These are phyloP conservation scores for Dicranocentrus wangi DNA, from an alignment of 2,888 invertebrate genomes.

Conservation along the genomic window DNA sequence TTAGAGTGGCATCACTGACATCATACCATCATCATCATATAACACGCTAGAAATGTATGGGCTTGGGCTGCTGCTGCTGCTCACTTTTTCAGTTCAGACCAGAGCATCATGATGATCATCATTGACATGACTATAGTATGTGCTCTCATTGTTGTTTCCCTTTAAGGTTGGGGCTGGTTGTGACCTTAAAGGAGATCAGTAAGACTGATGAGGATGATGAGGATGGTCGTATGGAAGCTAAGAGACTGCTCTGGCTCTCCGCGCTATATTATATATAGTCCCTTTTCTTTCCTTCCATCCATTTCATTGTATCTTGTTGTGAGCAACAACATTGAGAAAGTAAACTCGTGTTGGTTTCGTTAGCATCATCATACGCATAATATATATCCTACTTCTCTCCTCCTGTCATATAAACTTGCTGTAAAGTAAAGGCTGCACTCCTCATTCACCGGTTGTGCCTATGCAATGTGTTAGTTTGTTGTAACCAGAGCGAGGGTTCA, in stretches of 20 bases:
- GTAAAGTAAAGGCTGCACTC: too few species aligned
- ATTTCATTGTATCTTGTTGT: conserved; percentile 14
- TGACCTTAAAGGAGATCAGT: conserved; percentile 49
- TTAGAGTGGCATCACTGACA: not conserved
- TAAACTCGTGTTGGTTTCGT: conserved; percentile 19
- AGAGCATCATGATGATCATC: conserved; percentile 15
- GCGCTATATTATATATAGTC: not conserved
- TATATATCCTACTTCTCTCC: conserved; percentile 6
- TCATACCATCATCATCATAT: not conserved
- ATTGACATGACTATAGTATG: conserved; percentile 6
- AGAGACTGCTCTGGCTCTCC: not conserved
- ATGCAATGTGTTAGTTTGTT: too few species aligned
- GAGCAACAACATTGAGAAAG: conserved; percentile 6
- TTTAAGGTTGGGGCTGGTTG: not conserved
- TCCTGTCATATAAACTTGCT: conserved; percentile 14
- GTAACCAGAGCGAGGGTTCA: not conserved
- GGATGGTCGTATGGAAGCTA: conserved; percentile 2
- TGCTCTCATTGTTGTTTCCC: conserved; percentile 32
- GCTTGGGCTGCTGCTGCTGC: not conserved
- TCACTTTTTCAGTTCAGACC: not conserved
- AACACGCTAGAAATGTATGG: not conserved
- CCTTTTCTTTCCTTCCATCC: too few species aligned
- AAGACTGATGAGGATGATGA: conserved; percentile 24
- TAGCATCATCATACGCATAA: not conserved
- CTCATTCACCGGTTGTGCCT: conserved; percentile 23